Evolutionary conservation across 2,797 vertebrate genomes (phyloP), one percentile per base, ranked within the genome.

Genomic region (Parauchenoglanis punctatus): DNA sequence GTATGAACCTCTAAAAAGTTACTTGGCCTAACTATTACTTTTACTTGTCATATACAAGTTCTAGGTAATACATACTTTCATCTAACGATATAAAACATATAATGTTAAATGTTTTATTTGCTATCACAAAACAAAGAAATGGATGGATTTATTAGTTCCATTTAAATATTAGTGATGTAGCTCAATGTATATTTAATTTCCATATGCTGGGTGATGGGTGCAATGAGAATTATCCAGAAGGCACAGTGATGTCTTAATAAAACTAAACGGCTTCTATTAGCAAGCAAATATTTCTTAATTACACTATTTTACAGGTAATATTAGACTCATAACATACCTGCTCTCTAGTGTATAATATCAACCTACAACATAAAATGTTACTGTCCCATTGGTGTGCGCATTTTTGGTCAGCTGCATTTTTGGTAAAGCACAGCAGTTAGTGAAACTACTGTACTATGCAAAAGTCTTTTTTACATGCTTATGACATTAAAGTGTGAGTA

Each of bases 121-220:
- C 31, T 18, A 4, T 40, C 2, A 56, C 52, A 81, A 28, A 72
- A 46, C 35, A 59, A 72, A 86, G 23, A 6, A 81, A 46, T n/a
- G 0, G 20, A 61, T 40, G 40, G 58, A 82, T 84, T 35, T 68
- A 75, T 84, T 83, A 85, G 80, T 80, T 80, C 35, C 65, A 61
- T 80, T 87, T 70, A 52, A 82, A 63, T 65, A 35, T 81, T 73
- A 49, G 63, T 78, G 35, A 86, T 83, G 75, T 40, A 59, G 73
- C 28, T 65, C 58, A 77, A 54, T 40, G 40, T 40, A 40, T 40
- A 40, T 40, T 77, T 77, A 81, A 84, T 84, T 72, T 84, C 25
- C 52, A 89, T 83, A 86, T 84, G 35, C 65, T 31, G 65, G 40
- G 56, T 68, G 63, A 75, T 46, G 54, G 80, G 75, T 81, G 40